These are phyloP conservation scores for Pocillopora grandis DNA, from an alignment of 92 coral and sea anemone genomes.

Conservation along the genomic window DNA sequence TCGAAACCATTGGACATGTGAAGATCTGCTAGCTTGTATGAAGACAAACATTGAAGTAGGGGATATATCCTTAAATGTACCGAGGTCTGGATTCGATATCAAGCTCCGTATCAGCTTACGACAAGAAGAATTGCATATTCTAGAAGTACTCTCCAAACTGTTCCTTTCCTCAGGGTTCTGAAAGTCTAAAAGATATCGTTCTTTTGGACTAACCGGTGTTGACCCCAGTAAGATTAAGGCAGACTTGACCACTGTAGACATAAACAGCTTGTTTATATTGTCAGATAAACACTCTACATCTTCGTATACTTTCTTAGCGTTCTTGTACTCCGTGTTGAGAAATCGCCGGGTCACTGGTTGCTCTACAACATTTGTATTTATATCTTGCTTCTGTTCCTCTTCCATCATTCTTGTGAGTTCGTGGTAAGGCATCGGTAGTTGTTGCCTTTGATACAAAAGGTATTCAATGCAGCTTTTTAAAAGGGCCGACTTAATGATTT, in stretches of 20 bases:
- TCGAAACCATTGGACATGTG: conserved; percentile 76
- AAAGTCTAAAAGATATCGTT: conserved; percentile 67
- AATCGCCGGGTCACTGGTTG: conserved; percentile 30
- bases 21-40: conserved; percentile 66
- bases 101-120: conserved; percentile 80
- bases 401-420: conserved; percentile 64
- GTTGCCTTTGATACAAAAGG: conserved; percentile 86
- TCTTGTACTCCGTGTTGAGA: conserved; percentile 56
- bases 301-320: conserved; percentile 51
- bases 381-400: conserved; percentile 20
- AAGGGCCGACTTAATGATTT: conserved; percentile 36
- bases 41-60: conserved; percentile 83
- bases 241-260: conserved; percentile 52
- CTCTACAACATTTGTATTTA: conserved; percentile 42
- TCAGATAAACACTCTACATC: conserved; percentile 67
- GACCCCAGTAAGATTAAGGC: conserved; percentile 84
- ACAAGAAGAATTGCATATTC: conserved; percentile 60
- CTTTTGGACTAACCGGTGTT: conserved; percentile 95
- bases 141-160: conserved; percentile 29
- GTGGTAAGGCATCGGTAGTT: conserved; percentile 87
- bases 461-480: conserved; percentile 81
- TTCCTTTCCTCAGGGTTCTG: conserved; percentile 32
- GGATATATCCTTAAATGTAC: conserved; percentile 75
- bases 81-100: conserved; percentile 72
- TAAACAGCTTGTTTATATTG: conserved; percentile 72